Evolutionary conservation across 2,888 invertebrate species (phyloP).

Genomic region (Agrotis clavis): DNA sequence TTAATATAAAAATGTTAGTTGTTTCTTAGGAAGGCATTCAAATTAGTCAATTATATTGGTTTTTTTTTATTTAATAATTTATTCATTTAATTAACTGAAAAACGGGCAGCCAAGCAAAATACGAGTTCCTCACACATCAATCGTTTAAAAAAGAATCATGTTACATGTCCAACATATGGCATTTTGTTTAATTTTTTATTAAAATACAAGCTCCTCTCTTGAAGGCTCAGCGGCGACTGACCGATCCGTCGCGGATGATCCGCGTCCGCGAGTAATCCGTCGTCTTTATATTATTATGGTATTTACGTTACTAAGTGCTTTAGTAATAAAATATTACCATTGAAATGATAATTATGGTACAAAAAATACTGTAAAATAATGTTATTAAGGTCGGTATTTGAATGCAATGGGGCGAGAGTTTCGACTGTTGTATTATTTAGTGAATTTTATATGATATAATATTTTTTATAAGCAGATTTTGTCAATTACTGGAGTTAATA

Average conservation of each 20-base stretch:
- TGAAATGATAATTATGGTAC: conserved; percentile 62
- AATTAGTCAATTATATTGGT: conserved; percentile 37
- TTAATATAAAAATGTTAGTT: conserved; percentile 7
- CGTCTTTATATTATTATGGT: conserved; percentile 37
- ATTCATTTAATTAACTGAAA: conserved; percentile 18
- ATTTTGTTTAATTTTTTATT: conserved; percentile 54
- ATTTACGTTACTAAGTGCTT: conserved; percentile 56
- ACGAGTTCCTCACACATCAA: conserved; percentile 46
- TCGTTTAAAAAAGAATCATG: conserved; percentile 57
- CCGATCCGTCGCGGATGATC: conserved; percentile 12
- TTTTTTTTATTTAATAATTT: conserved; percentile 20
- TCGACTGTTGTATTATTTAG: conserved; percentile 37
- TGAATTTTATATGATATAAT: conserved; percentile 10
- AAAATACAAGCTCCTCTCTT: conserved; percentile 26
- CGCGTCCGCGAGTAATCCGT: conserved; percentile 31
- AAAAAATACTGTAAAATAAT: conserved; percentile 58
- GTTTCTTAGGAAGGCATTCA: conserved; percentile 1
- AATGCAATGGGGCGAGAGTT: conserved; percentile 38
- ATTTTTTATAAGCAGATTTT: neutral
- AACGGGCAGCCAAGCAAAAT: conserved; percentile 33
- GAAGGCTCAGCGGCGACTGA: conserved; percentile 37
- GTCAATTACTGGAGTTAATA: neutral
- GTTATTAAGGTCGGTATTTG: conserved; percentile 57
- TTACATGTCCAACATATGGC: conserved; percentile 51
- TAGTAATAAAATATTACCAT: conserved; percentile 65